phyloP scores from a whole-genome alignment of 2,113 vertebrate species.

The Podilymbus podiceps region DNA sequence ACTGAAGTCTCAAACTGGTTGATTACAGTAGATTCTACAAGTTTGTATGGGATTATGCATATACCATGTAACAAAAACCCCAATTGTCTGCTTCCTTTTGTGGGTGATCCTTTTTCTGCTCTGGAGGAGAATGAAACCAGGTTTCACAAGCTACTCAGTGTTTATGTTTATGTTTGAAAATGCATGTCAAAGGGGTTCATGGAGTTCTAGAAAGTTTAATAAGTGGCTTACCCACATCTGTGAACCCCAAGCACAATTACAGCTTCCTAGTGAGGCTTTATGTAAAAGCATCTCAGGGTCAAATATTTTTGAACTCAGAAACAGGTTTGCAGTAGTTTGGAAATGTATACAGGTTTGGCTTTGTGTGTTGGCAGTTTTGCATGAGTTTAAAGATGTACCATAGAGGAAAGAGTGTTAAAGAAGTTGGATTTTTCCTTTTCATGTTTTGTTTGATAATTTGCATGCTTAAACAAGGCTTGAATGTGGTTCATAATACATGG shows the following conservation, averaged over 20 bases:
- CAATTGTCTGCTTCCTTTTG: conserved; percentile 11
- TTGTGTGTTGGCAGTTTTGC: background rate
- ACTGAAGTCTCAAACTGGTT: background rate
- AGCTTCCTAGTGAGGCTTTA: conserved; percentile 23
- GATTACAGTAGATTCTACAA: background rate
- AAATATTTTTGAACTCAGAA: conserved; percentile 8
- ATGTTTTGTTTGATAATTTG: background rate
- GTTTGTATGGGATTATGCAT: background rate
- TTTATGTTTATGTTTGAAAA: conserved; percentile 34
- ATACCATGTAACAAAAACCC: background rate
- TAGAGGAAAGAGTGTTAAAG: background rate
- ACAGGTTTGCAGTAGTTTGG: conserved; percentile 1
- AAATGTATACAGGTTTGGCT: background rate
- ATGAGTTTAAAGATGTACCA: background rate
- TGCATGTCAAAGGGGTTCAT: background rate
- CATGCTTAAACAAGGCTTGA: background rate
- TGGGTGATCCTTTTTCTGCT: background rate
- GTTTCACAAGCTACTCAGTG: background rate
- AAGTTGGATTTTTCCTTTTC: background rate
- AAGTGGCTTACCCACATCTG: conserved; percentile 49
- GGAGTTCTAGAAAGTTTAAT: conserved; percentile 22
- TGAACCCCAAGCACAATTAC: conserved; percentile 22
- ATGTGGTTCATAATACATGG: background rate
- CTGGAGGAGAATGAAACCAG: background rate
- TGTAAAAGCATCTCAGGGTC: conserved; percentile 15